phyloP scores from a whole-genome alignment of 2,113 vertebrate species.

The Hystrix brachyura region DNA sequence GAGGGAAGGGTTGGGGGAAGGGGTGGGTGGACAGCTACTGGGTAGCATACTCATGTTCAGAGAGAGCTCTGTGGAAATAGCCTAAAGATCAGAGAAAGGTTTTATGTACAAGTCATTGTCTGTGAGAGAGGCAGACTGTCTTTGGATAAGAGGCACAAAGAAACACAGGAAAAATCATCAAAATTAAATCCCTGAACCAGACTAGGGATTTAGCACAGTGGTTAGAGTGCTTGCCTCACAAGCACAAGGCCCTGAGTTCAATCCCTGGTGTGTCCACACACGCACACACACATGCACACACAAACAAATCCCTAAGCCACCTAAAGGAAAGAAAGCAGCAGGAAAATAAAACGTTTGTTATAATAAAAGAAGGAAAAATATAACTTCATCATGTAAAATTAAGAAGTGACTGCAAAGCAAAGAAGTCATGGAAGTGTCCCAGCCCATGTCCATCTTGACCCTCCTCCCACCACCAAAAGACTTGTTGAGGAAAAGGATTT shows the following conservation, averaged over 20 bases:
- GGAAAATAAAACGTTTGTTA: neutral
- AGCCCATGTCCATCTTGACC: neutral
- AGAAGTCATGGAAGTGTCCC: neutral
- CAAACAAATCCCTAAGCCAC: neutral
- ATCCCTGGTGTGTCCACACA: too few species aligned
- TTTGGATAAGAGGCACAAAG: neutral
- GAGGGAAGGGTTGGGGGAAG: neutral
- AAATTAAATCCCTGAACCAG: slow-evolving; percentile 5
- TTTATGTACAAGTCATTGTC: slow-evolving; percentile 6
- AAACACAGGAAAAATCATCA: neutral
- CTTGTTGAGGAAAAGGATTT: neutral
- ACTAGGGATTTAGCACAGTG: too few species aligned
- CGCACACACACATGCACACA: too few species aligned
- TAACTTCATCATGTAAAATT: neutral
- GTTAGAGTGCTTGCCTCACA: too few species aligned
- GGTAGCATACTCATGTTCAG: neutral
- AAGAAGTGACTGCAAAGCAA: neutral
- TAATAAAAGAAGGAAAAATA: neutral
- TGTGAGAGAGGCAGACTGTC: neutral
- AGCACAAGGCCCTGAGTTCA: too few species aligned
- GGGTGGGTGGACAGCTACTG: neutral
- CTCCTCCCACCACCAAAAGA: neutral
- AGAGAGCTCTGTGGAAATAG: slow-evolving; percentile 18
- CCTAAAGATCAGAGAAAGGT: neutral
- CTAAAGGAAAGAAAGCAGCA: neutral